Percentiles rank a stretch among this genome's conserved stretches.
Evolutionary conservation across 2,888 invertebrate genomes (phyloP).

Genomic region (Watsonalla binaria): DNA sequence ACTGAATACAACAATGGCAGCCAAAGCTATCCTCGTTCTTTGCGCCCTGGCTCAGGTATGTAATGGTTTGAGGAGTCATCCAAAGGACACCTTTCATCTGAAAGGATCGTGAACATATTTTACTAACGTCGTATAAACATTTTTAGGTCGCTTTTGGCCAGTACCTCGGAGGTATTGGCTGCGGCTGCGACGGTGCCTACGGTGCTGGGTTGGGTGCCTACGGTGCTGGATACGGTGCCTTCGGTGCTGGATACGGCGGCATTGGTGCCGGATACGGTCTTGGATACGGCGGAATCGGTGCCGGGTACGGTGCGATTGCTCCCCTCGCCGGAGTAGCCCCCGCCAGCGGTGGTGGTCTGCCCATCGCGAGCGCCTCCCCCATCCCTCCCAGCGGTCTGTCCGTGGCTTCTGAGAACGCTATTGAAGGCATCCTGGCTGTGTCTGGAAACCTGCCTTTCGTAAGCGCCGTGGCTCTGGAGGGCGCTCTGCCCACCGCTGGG

Average conservation of each 20-base stretch:
- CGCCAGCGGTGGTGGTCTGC: conserved; percentile 17
- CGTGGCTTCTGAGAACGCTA: conserved; percentile 33
- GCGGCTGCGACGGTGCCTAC: background rate
- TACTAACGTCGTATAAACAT: too few relatives aligned
- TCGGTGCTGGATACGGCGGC: too few relatives aligned
- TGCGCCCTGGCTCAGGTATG: conserved; percentile 20
- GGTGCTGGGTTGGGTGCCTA: conserved; percentile 10
- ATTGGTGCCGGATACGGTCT: too few relatives aligned
- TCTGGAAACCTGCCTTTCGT: conserved; percentile 39
- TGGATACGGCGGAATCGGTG: background rate
- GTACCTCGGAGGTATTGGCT: background rate
- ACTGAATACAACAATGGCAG: conserved; percentile 5
- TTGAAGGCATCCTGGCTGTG: conserved; percentile 33
- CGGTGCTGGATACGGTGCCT: background rate
- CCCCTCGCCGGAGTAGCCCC: conserved; percentile 3
- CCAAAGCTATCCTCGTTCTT: conserved; percentile 5
- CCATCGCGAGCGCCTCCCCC: conserved; percentile 30
- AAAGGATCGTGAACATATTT: too few relatives aligned
- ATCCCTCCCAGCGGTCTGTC: conserved; percentile 33
- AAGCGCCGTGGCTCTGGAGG: conserved; percentile 36
- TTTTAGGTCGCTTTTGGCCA: conserved; percentile 1
- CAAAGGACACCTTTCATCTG: too few relatives aligned
- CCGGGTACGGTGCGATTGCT: conserved; percentile 3
- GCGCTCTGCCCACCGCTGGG: conserved; percentile 30
- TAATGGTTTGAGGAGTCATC: background rate